A percentile compares a stretch with the other conserved stretches of the same genome.
Evolutionary conservation across 2,888 invertebrate species (phyloP).

Genomic region (Plebejus melissa): DNA sequence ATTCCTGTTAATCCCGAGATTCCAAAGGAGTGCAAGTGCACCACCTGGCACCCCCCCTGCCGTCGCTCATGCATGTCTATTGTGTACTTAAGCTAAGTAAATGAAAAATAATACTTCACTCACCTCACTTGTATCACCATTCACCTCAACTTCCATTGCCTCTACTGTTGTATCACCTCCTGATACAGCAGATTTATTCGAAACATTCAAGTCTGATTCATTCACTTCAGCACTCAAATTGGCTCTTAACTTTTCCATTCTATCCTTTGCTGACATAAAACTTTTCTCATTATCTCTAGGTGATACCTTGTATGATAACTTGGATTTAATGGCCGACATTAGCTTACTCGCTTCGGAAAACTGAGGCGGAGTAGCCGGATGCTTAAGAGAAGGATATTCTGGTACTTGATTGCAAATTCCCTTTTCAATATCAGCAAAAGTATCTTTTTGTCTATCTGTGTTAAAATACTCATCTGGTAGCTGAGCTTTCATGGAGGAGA

Average conservation of each 20-base stretch:
- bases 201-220: slow-evolving; percentile 17
- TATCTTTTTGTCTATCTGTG: slow-evolving; percentile 59
- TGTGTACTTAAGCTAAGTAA: no score
- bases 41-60: no score
- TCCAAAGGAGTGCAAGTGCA: no score
- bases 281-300: slow-evolving; percentile 44
- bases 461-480: slow-evolving; percentile 60
- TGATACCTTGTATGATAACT: slow-evolving; percentile 53
- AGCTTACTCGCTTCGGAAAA: slow-evolving; percentile 70
- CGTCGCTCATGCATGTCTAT: no score
- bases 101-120: slow-evolving; percentile 31
- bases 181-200: not conserved
- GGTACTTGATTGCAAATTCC: slow-evolving; percentile 66
- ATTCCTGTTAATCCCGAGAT: no score
- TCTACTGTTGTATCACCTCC: slow-evolving; percentile 38
- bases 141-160: slow-evolving; percentile 58
- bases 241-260: slow-evolving; percentile 51
- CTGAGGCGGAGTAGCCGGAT: slow-evolving; percentile 69
- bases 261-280: slow-evolving; percentile 52
- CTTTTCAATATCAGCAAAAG: slow-evolving; percentile 69
- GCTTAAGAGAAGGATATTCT: slow-evolving; percentile 66
- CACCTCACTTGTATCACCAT: slow-evolving; percentile 54
- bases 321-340: slow-evolving; percentile 69
- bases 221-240: slow-evolving; percentile 49
- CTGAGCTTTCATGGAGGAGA: slow-evolving; percentile 71